phyloP scores from a whole-genome alignment of 2,113 vertebrate species.

The Chlorodrepanis virens region DNA sequence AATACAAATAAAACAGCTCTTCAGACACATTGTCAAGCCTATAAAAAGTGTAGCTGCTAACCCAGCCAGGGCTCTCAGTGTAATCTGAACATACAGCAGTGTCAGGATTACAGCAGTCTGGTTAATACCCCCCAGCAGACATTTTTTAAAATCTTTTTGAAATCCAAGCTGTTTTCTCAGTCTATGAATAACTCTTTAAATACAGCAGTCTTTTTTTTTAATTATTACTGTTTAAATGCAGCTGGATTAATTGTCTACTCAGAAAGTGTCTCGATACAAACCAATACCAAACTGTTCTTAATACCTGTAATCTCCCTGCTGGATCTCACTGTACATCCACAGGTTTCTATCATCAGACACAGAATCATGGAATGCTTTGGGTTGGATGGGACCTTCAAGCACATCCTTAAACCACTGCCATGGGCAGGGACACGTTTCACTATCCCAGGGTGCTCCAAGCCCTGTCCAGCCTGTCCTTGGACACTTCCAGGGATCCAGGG shows the following conservation, averaged over 20 bases:
- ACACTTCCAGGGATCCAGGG: neutral
- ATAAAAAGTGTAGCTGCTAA: neutral
- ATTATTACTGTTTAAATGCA: neutral
- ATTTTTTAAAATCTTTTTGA: neutral
- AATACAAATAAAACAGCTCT: neutral
- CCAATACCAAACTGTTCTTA: slow-evolving; percentile 42
- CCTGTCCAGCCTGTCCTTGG: neutral
- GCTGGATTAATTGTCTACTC: slow-evolving; percentile 57
- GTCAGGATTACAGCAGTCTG: neutral
- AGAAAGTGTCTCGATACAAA: slow-evolving; percentile 56
- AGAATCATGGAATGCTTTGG: neutral
- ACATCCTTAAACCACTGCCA: neutral
- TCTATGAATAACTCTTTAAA: neutral
- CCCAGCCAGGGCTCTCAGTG: neutral
- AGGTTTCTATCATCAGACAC: neutral
- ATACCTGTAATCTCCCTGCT: slow-evolving; percentile 33
- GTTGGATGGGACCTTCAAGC: neutral
- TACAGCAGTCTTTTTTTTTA: neutral
- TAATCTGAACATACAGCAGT: neutral
- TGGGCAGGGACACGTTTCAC: neutral
- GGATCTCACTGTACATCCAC: neutral
- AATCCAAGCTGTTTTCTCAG: neutral
- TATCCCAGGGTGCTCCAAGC: rapidly evolving
- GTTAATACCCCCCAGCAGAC: neutral
- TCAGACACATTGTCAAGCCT: neutral